These are phyloP conservation scores for Chaenocephalus aceratus DNA, from an alignment of 2,113 vertebrate genomes.

Conservation along the genomic window DNA sequence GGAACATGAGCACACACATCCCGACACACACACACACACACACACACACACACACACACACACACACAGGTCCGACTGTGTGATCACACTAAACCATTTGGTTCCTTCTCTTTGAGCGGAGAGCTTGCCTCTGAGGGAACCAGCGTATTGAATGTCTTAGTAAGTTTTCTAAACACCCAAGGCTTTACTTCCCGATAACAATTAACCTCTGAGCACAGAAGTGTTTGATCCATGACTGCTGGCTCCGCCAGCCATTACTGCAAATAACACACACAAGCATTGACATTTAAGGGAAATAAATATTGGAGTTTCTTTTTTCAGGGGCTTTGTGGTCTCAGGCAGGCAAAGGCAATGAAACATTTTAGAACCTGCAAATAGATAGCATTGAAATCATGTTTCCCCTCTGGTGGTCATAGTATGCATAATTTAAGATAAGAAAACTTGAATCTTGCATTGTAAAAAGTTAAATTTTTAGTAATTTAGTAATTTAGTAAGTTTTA, in stretches of 20 bases:
- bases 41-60: background rate
- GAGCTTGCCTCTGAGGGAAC: constrained; percentile 47
- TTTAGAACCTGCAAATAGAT: background rate
- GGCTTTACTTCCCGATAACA: constrained; percentile 65
- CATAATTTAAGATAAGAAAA: background rate
- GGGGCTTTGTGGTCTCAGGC: background rate
- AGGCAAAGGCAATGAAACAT: background rate
- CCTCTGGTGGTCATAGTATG: background rate
- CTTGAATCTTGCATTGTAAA: background rate
- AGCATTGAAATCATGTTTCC: background rate
- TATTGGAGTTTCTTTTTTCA: background rate
- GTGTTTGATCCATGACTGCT: constrained; percentile 70
- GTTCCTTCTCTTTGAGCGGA: constrained; percentile 16
- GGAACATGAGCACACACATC: constrained; percentile 9
- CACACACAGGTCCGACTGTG: background rate
- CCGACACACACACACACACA: constrained; percentile 1
- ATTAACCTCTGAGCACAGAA: constrained; percentile 71
- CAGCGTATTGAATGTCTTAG: constrained; percentile 56
- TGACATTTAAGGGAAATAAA: constrained; percentile 64
- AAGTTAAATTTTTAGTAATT: background rate
- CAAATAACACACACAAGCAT: constrained; percentile 60
- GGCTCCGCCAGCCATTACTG: constrained; percentile 61
- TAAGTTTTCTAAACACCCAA: constrained; percentile 64
- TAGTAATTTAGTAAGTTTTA: too few species aligned
- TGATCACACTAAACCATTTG: constrained; percentile 48